Conservation (phyloP, 2,888 invertebrate genomes). For the Melanargia galathea region DNA sequence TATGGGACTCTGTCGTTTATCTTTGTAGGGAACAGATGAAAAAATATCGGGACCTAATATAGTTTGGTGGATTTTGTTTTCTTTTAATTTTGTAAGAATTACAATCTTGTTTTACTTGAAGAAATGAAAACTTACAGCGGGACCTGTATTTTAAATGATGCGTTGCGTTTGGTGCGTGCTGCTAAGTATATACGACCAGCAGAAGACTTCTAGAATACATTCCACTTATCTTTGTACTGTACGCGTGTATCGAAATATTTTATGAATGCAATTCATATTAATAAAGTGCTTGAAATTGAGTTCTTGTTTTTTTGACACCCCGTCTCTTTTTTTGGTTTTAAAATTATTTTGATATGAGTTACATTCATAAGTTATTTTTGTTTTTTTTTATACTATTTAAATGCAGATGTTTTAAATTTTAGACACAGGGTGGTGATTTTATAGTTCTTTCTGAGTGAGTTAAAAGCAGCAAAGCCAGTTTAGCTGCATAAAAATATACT, state of each 20-base stretch:
- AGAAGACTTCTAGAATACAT: slow-evolving; percentile 26
- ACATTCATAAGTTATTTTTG: slow-evolving; percentile 67
- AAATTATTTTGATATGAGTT: slow-evolving; percentile 69
- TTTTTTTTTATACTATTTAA: slow-evolving; percentile 6
- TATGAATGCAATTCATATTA: slow-evolving; percentile 81
- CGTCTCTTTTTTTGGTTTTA: slow-evolving; percentile 39
- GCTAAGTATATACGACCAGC: neutral
- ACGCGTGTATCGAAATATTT: slow-evolving; percentile 38
- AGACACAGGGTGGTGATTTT: neutral
- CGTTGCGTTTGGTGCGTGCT: neutral
- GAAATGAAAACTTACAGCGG: no score
- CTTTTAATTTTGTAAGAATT: no score
- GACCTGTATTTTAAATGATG: no score
- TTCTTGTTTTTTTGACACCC: slow-evolving; percentile 51
- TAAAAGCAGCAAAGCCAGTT: neutral
- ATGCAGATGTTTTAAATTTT: slow-evolving; percentile 1
- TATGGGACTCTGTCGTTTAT: no score
- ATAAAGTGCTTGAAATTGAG: slow-evolving; percentile 69
- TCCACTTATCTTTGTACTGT: slow-evolving; percentile 35
- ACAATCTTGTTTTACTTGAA: no score
- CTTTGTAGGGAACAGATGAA: no score
- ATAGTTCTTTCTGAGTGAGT: no score
- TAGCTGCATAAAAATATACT: no score
- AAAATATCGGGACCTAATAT: no score
- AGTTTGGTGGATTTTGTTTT: no score